Evolutionary conservation across 2,113 vertebrate species (phyloP), one percentile per base, ranked within the genome.

Genomic region (Motacilla alba): DNA sequence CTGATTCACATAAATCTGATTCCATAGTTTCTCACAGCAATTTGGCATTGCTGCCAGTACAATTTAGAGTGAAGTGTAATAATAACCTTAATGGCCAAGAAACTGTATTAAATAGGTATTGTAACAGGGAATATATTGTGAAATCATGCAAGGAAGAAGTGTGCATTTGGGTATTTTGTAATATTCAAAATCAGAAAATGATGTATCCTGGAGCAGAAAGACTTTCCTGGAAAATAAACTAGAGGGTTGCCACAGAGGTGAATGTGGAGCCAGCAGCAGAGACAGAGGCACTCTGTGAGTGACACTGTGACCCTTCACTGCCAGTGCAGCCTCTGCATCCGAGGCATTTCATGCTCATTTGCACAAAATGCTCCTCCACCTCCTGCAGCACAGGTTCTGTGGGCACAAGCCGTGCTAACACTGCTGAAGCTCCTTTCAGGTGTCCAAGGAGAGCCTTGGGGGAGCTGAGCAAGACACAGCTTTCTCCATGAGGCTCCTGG

Each of bases 31-130:
- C 46, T 92, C 22, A 41, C 24, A 83, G 33, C 35, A 60, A n/a
- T 73, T 76, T 70, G 85, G 46, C 20, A 4, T 58, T 72, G 58
- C n/a, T 87, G 64, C 31, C 67, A 89, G 31, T 5, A 7, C 33
- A 75, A 46, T 82, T 79, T 31, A 81, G 26, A 69, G 10, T 46
- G 35, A 89, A 84, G 15, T 15, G 23, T 33, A 85, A 47, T 53
- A 94, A 89, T 43, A 93, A 53, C 11, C 10, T 60, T 78, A 91
- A 72, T 83, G 58, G n/a, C 46, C 60, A 84, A 87, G 56, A 93
- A 82, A 41, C 31, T 60, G 7, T 39, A 79, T 60, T 83, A 86
- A 72, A 84, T 35, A 49, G 47, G 8, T 26, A 75, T 72, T 69
- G 49, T n/a, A 82, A 41, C 58, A 89, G 47, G 44, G 31, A 64